Evolutionary conservation across 2,797 vertebrate genomes (phyloP).

Genomic region (Liparis tanakae): DNA sequence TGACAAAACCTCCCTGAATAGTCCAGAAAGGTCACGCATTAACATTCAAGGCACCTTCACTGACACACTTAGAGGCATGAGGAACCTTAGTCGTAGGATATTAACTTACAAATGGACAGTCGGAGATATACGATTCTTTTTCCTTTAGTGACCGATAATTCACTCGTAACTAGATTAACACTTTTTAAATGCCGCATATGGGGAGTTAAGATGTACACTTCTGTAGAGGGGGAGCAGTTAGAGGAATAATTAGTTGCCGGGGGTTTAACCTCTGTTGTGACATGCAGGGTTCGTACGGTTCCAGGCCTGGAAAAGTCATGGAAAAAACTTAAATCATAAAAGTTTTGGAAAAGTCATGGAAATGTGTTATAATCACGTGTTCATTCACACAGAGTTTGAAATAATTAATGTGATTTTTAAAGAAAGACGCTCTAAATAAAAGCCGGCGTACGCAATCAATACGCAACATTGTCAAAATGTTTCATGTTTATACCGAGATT

Average conservation of each 20-base stretch:
- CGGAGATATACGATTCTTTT: conserved; percentile 10
- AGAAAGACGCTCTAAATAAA: too few species aligned
- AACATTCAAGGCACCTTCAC: conserved; percentile 1
- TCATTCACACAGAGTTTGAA: too few species aligned
- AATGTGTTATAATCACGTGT: too few species aligned
- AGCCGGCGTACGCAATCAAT: too few species aligned
- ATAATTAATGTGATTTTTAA: too few species aligned
- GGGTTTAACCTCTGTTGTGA: not conserved
- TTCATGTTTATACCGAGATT: too few species aligned
- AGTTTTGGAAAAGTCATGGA: too few species aligned
- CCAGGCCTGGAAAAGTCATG: too few species aligned
- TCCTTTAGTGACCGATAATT: conserved; percentile 9
- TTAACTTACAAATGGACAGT: conserved; percentile 11
- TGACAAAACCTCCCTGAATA: not conserved
- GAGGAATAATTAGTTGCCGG: conserved; percentile 7
- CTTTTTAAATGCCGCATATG: not conserved
- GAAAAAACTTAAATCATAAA: too few species aligned
- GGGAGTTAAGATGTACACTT: not conserved
- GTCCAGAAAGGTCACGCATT: not conserved
- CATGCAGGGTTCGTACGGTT: too few species aligned
- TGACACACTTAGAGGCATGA: not conserved
- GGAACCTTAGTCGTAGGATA: not conserved
- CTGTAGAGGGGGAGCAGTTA: not conserved
- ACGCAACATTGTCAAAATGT: too few species aligned
- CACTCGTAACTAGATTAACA: not conserved